Conservation (phyloP, 2,888 invertebrate genomes). For the Calephelis perditalis region DNA sequence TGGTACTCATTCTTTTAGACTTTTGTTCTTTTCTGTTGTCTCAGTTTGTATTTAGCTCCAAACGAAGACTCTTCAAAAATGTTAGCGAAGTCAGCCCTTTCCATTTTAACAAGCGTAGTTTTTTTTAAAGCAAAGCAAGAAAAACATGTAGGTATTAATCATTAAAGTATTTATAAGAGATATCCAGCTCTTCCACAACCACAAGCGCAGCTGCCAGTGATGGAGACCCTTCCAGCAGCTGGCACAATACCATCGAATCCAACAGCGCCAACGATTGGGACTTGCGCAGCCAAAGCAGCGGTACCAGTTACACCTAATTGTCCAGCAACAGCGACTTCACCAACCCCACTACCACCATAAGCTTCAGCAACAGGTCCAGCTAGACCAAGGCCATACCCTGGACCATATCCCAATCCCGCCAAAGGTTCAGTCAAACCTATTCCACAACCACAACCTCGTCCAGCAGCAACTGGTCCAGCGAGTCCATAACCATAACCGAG, state of each 20-base stretch:
- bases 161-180: background rate
- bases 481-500: slow-evolving; percentile 19
- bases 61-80: too few species aligned
- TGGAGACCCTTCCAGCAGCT: slow-evolving; percentile 41
- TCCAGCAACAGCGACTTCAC: slow-evolving; percentile 25
- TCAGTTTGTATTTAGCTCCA: too few species aligned
- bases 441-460: slow-evolving; percentile 10
- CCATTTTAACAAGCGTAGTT: too few species aligned
- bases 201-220: slow-evolving; percentile 41
- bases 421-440: slow-evolving; percentile 22
- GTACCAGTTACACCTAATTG: slow-evolving; percentile 26
- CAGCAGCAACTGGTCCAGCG: slow-evolving; percentile 1
- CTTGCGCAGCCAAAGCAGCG: slow-evolving; percentile 39
- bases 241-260: slow-evolving; percentile 39
- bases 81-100: too few species aligned
- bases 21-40: too few species aligned
- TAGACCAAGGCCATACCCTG: slow-evolving; percentile 18
- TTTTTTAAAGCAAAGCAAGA: too few species aligned
- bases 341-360: slow-evolving; percentile 27
- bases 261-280: slow-evolving; percentile 45
- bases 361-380: slow-evolving; percentile 19
- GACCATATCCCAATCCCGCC: slow-evolving; percentile 14
- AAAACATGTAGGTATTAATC: background rate
- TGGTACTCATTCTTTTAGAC: too few species aligned
- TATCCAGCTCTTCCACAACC: slow-evolving; percentile 28